Conservation (phyloP, 2,888 invertebrate species). For the Drosophila kokeensis region DNA sequence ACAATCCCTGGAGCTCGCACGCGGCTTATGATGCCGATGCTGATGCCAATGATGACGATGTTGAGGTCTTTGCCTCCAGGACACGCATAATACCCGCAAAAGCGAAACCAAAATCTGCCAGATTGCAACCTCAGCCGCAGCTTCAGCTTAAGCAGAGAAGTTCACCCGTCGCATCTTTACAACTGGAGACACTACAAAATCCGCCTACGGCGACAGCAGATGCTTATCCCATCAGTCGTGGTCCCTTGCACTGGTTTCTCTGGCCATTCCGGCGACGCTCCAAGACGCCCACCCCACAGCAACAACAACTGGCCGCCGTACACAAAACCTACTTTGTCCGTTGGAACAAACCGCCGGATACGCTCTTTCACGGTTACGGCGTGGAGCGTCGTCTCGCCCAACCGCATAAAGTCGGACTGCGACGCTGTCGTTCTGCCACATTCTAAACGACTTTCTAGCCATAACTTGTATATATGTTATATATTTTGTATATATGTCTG, state of each 20-base stretch:
- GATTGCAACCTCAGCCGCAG: constrained; percentile 47
- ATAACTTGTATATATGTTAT: constrained; percentile 17
- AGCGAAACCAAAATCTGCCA: constrained; percentile 13
- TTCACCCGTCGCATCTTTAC: constrained; percentile 5
- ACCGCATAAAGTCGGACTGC: constrained; percentile 45
- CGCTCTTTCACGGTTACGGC: constrained; percentile 67
- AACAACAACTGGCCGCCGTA: constrained; percentile 72
- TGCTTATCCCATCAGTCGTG: constrained; percentile 28
- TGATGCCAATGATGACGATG: constrained; percentile 33
- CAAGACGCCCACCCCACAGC: constrained; percentile 14
- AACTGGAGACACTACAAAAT: constrained; percentile 51
- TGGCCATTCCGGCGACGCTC: constrained; percentile 71
- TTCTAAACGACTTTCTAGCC: constrained; percentile 56
- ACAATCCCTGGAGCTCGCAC: constrained; percentile 32
- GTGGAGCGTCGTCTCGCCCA: constrained; percentile 30
- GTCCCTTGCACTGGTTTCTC: constrained; percentile 71
- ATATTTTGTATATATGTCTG: constrained; percentile 46
- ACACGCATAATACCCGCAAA: constrained; percentile 45
- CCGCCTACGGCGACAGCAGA: neutral
- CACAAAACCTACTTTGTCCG: constrained; percentile 83
- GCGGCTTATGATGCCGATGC: constrained; percentile 36
- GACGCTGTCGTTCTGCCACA: constrained; percentile 78
- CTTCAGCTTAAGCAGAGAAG: neutral
- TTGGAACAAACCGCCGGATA: constrained; percentile 82
- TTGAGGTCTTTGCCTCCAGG: constrained; percentile 62